These are phyloP conservation scores for Ceratina japonica DNA, from an alignment of 1,140 invertebrate genomes.

Conservation along the genomic window DNA sequence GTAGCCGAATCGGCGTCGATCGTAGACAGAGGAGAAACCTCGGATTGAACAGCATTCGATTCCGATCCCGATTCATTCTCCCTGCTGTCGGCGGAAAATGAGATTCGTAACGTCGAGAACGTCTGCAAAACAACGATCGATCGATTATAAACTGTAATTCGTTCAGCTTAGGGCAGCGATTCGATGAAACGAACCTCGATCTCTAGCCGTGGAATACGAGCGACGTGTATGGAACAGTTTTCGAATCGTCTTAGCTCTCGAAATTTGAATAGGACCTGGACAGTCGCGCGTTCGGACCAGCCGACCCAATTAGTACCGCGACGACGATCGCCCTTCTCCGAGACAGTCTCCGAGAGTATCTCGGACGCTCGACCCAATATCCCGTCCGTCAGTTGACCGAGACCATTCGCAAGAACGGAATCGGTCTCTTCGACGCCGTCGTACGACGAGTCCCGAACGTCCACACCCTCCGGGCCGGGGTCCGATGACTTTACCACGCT, in stretches of 20 bases:
- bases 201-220: conserved; percentile 85
- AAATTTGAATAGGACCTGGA: conserved; percentile 91
- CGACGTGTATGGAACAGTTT: conserved; percentile 87
- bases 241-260: conserved; percentile 87
- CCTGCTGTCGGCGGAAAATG: conserved; percentile 86
- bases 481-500: conserved; percentile 82
- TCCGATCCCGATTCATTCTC: conserved; percentile 65
- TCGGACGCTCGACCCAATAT: conserved; percentile 70
- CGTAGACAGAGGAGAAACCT: conserved; percentile 34
- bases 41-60: conserved; percentile 68
- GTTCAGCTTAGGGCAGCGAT: not conserved
- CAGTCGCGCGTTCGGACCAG: conserved; percentile 86
- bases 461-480: conserved; percentile 83
- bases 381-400: conserved; percentile 91
- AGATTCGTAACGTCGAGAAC: conserved; percentile 85
- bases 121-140: conserved; percentile 79
- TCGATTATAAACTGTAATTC: too few species aligned
- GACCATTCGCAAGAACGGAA: conserved; percentile 83
- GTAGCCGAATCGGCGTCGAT: conserved; percentile 81
- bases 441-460: conserved; percentile 94
- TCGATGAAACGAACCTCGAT: conserved; percentile 82
- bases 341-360: conserved; percentile 54
- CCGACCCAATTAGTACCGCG: conserved; percentile 86
- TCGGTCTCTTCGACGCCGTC: conserved; percentile 88
- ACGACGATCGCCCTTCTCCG: too few species aligned